Evolutionary conservation across 2,797 vertebrate species (phyloP), one percentile per base, ranked within the genome.

Genomic region (Lagocephalus sceleratus): DNA sequence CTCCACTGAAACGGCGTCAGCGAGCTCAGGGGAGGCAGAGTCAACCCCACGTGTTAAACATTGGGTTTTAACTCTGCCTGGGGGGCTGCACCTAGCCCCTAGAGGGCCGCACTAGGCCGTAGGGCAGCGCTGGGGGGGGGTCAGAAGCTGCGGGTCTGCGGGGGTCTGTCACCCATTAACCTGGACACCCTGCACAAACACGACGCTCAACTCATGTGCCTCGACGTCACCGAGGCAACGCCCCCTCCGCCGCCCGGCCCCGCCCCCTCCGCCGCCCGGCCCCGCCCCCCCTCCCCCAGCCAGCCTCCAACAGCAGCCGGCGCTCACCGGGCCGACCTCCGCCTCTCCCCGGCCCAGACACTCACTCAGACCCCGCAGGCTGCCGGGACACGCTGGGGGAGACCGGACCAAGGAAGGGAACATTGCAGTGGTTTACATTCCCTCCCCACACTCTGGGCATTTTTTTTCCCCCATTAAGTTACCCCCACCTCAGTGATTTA

Each of bases 181-280:
- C 26, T 39, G 6, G 6, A 19, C 23, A 21, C 38, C 26, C 17
- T 19, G n/a, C 1, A 3, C 11, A 35, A 20, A 39, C n/a, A 22
- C 5, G 7, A 3, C 16, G 26, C 16, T 10, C 51, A 67, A 54
- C n/a, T 79, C 81, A 52, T 71, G 81, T 74, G 80, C 67, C 66
- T 15, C 49, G 20, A 73, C 84, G 85, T 87, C 86, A 87, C 66
- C 60, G 2, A 41, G 41, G 71, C 62, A 74, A 82, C 83, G 79
- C 81, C 85, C 82, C 73, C 80, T 60, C 85, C 71, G 76, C 81
- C 80, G 82, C 72, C 56, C 63, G 20, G 71, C 62, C 75, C 83
- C 83, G 79, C 81, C 85, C 82, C 73, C 80, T 60, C 85, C 71
- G 76, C 81, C 80, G 82, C 72, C 56, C 63, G 20, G 52, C 60